Conservation (phyloP, 2,797 vertebrate species). For the Trichosurus vulpecula region DNA sequence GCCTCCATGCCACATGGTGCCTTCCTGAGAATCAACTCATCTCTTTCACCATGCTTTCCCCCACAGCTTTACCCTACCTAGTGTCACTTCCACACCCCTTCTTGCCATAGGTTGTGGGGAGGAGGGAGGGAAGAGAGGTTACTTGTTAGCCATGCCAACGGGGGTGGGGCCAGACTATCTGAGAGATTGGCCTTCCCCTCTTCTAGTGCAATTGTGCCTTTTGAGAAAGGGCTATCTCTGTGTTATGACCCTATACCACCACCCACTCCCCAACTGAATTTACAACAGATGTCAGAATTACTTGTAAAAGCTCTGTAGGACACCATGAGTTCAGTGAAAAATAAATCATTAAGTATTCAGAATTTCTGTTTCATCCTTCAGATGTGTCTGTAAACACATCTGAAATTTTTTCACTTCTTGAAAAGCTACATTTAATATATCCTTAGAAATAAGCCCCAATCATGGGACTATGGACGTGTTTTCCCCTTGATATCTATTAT, state of each 20-base stretch:
- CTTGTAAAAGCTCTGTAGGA: neutral
- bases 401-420: neutral
- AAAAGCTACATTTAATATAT: neutral
- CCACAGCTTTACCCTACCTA: neutral
- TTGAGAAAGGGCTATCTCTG: neutral
- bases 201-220: neutral
- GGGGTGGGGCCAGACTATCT: neutral
- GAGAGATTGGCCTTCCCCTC: neutral
- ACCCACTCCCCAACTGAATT: neutral
- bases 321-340: neutral
- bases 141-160: neutral
- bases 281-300: neutral
- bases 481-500: slow-evolving; percentile 16
- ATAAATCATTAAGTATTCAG: neutral
- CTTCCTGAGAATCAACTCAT: neutral
- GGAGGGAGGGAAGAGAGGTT: neutral
- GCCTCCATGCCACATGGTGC: neutral
- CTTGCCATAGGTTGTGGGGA: neutral
- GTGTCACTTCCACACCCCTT: neutral
- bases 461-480: neutral
- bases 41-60: neutral
- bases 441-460: slow-evolving; percentile 25
- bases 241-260: neutral
- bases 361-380: neutral
- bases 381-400: neutral